These are phyloP conservation scores for Oligia strigilis DNA, from an alignment of 2,888 invertebrate species.

Conservation along the genomic window DNA sequence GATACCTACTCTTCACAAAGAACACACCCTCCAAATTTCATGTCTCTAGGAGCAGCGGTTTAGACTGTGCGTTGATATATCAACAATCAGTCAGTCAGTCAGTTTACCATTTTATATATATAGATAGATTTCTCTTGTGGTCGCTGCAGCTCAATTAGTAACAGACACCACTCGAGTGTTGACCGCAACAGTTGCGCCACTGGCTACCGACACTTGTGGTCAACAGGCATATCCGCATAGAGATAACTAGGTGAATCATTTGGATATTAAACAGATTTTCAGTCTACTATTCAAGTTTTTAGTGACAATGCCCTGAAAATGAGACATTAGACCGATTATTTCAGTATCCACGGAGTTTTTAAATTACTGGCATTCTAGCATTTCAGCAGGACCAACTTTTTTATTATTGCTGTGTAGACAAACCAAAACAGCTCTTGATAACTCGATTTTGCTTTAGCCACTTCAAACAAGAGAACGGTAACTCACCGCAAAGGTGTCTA, in stretches of 20 bases:
- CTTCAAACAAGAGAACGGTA: not conserved
- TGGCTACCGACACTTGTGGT: slow-evolving; percentile 30
- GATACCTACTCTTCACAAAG: too few relatives aligned
- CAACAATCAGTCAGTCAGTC: too few relatives aligned
- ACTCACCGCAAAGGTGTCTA: not conserved
- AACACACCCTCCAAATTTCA: too few relatives aligned
- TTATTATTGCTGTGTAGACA: not conserved
- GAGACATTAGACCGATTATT: not conserved
- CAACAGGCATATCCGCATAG: slow-evolving; percentile 34
- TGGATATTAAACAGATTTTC: slow-evolving; percentile 1
- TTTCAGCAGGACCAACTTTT: not conserved
- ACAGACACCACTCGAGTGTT: slow-evolving; percentile 10
- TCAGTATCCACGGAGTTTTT: too few relatives aligned
- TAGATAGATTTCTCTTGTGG: not conserved
- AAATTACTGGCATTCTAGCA: not conserved
- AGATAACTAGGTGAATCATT: slow-evolving; percentile 23
- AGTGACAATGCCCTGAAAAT: not conserved
- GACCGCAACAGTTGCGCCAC: slow-evolving; percentile 51
- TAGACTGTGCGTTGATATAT: too few relatives aligned
- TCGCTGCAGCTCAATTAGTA: slow-evolving; percentile 39
- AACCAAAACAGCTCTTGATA: not conserved
- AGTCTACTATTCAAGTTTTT: not conserved
- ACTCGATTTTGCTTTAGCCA: not conserved
- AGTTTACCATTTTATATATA: too few relatives aligned
- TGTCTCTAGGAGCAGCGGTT: too few relatives aligned